Base-by-base conservation (phyloP, 2,888 invertebrate genomes). In the Melinaea marsaeus region DNA sequence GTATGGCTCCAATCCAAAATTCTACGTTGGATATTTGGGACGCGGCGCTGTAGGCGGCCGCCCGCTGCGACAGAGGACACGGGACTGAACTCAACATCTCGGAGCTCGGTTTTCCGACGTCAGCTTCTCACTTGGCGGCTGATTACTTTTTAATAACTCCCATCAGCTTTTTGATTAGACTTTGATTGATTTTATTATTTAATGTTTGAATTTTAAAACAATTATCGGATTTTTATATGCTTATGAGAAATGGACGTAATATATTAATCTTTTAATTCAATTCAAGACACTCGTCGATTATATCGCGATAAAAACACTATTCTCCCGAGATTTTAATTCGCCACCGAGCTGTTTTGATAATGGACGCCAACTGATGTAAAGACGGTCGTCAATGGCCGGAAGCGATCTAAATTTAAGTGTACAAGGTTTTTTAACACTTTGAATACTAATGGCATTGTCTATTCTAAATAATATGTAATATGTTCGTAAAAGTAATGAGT, bases 1-100 rank as follows among this genome's bases (percentile, higher is more conserved):
- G 69, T 2, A 91, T 63, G 0, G 81, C 80, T 6, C 90, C 90
- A 48, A 86, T 73, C 91, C 91, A 91, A 69, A 91, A 91, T 71
- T 91, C 89, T 2, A 84, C 79, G 77, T 88, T 86, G 2, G 88
- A 84, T 47, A 85, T 66, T 64, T 79, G 79, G 1, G 83, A 81
- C 0, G 79, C 84, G 2, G 79, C 72, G 58, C 75, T 75, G 37
- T 75, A 84, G 6, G 80, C 88, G 69, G 77, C 81, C 68, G 84
- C 70, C n/a, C 78, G 77, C 9, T 74, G 72, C 58, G 85, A 77
- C 3, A 90, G 78, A 69, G 85, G 84, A 33, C 76, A 73, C 77
- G 84, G 86, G 3, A 90, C 90, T 90, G 80, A 83, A 73, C 75
- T 73, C 74, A 83, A 70, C 83, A 83, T 85, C 70, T 74, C 73